Evolutionary conservation across 2,888 invertebrate genomes (phyloP), one percentile per base, ranked within the genome.

Genomic region (Pegoplata infirma): DNA sequence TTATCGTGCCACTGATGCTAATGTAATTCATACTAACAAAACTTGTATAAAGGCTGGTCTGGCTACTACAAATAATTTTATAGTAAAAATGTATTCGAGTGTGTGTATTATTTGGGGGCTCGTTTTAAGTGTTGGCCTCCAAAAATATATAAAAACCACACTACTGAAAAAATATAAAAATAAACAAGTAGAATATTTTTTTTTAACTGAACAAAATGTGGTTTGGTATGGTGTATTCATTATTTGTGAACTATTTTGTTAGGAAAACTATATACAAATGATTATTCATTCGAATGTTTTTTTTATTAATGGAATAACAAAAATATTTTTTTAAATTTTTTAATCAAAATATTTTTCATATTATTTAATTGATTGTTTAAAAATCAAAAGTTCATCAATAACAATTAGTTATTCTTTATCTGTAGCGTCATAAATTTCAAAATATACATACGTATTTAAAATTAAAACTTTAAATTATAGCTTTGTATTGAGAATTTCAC

Each of bases 101-200:
- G 7, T 19, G 51, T 49, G 32, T 63, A 40, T 36, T 14, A 49
- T 63, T 63, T 63, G 63, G 63, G 63, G 63, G 63, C 63, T 63
- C 63, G 63, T 21, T 63, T 40, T 63, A 23, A 36, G 36, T 32
- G 49, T 51, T 63, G 63, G 63, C 63, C 63, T 63, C 63, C 36
- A 63, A 67, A 53, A n/a, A n/a, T n/a, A n/a, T n/a, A 55, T n/a
- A 44, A n/a, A 40, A n/a, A 40, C 36, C 36, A 40, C 2, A 40
- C n/a, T 40, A 40, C 5, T 3, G n/a, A 32, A 32, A 32, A 32
- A 40, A 40, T 4, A 1, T 32, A 10, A n/a, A 4, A n/a, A 40
- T 40, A 40, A 40, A 40, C 4, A n/a, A 5, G 14, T n/a, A n/a
- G 10, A 36, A 36, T 2, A 40, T n/a, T n/a, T n/a, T n/a, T n/a